phyloP scores from a whole-genome alignment of 2,797 vertebrate species.

The Pygocentrus nattereri region DNA sequence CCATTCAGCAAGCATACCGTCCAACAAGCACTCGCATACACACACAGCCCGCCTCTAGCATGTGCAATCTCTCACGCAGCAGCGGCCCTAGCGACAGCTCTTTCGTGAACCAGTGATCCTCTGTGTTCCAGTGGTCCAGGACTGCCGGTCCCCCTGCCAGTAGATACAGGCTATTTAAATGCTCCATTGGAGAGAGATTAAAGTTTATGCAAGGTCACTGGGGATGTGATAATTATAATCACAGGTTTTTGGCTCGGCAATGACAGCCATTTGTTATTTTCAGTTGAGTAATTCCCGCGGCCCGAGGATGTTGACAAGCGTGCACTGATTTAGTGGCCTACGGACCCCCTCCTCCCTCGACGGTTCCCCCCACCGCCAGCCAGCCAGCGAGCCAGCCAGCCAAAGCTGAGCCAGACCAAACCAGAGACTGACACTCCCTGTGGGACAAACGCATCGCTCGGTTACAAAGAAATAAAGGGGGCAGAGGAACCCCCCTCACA shows the following conservation, averaged over 20 bases:
- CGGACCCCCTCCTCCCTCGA: conserved; percentile 69
- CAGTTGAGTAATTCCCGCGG: conserved; percentile 94
- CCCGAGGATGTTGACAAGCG: conserved; percentile 96
- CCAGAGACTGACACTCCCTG: conserved; percentile 63
- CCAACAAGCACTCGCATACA: conserved; percentile 20
- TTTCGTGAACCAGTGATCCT: conserved; percentile 80
- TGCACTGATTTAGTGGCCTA: conserved; percentile 97
- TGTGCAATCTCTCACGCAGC: conserved; percentile 62
- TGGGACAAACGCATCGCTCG: conserved; percentile 65
- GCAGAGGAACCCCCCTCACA: conserved; percentile 15
- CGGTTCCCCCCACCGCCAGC: conserved; percentile 61
- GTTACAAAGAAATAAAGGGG: conserved; percentile 24
- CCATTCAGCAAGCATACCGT: background rate
- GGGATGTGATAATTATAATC: conserved; percentile 99
- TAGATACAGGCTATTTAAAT: conserved; percentile 98
- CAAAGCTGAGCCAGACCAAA: conserved; percentile 60
- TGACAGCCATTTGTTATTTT: conserved; percentile 99
- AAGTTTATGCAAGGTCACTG: conserved; percentile 99
- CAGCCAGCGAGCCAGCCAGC: conserved; percentile 70
- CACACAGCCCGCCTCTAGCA: conserved; percentile 24
- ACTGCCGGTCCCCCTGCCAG: conserved; percentile 75
- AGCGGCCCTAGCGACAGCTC: conserved; percentile 67
- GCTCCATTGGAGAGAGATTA: conserved; percentile 99
- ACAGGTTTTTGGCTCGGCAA: conserved; percentile 99
- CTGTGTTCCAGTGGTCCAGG: conserved; percentile 73